A percentile compares a stretch with the other conserved stretches of the same genome.
These are phyloP conservation scores for Poeciliopsis turneri DNA, from an alignment of 2,797 vertebrate genomes.

Conservation along the genomic window DNA sequence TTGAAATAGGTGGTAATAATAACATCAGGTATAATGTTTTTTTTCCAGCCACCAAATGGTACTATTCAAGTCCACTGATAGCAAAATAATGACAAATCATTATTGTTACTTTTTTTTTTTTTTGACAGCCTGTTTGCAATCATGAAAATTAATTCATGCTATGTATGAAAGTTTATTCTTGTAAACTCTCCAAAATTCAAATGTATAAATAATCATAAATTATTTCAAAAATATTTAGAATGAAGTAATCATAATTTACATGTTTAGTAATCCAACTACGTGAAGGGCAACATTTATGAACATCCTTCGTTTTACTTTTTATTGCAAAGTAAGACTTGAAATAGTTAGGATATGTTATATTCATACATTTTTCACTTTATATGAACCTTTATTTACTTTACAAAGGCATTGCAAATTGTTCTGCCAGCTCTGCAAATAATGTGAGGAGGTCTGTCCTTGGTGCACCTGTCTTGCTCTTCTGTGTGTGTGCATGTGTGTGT, in stretches of 20 bases:
- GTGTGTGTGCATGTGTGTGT: slow-evolving; percentile 10
- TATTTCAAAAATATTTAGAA: too few species aligned
- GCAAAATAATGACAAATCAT: not conserved
- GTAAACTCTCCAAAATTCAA: not conserved
- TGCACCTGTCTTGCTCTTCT: slow-evolving; percentile 55
- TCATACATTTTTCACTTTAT: slow-evolving; percentile 5
- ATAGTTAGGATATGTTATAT: not conserved
- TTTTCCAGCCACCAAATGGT: not conserved
- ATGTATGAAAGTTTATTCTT: not conserved
- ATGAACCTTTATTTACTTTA: slow-evolving; percentile 4
- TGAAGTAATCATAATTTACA: not conserved
- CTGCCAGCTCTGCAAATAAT: slow-evolving; percentile 4
- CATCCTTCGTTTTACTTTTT: not conserved
- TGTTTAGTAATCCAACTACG: not conserved
- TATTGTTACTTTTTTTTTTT: not conserved
- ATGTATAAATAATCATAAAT: not conserved
- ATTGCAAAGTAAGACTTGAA: not conserved
- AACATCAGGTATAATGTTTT: not conserved
- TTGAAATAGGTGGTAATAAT: not conserved
- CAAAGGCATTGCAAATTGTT: slow-evolving; percentile 8
- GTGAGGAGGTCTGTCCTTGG: slow-evolving; percentile 31
- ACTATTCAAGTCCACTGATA: not conserved
- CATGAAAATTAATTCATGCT: not conserved
- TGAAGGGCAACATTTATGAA: not conserved
- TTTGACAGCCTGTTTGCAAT: not conserved